Conservation (phyloP, 2,888 invertebrate genomes). For the Polyommatus iphigenia region DNA sequence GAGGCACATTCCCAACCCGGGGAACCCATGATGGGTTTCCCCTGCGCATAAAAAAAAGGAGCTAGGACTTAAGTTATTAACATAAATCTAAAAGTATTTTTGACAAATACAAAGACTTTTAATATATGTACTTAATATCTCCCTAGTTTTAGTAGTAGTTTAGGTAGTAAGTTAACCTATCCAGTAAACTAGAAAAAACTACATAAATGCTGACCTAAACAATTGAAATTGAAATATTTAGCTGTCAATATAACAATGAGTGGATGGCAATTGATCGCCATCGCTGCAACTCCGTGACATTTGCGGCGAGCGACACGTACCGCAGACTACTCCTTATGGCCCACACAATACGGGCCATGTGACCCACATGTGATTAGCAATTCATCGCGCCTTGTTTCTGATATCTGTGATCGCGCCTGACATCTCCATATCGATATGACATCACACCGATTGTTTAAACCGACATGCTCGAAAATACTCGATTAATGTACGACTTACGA, state of each 20-base stretch:
- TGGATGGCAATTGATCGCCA: neutral
- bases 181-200: too few relatives aligned
- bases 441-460: constrained; percentile 30
- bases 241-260: neutral
- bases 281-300: constrained; percentile 37
- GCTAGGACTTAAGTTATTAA: too few relatives aligned
- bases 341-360: constrained; percentile 32
- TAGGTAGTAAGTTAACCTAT: too few relatives aligned
- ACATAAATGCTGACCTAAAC: too few relatives aligned
- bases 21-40: too few relatives aligned
- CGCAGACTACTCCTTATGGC: constrained; percentile 34
- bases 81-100: too few relatives aligned
- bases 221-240: neutral
- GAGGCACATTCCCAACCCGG: too few relatives aligned
- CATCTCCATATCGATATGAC: constrained; percentile 33
- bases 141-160: too few relatives aligned
- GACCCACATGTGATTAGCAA: constrained; percentile 44
- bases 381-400: constrained; percentile 40
- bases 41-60: too few relatives aligned
- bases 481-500: neutral
- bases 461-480: neutral
- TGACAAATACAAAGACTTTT: too few relatives aligned
- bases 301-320: constrained; percentile 34
- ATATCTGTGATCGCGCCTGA: constrained; percentile 40
- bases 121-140: too few relatives aligned